Base-by-base conservation (phyloP, 2,888 invertebrate genomes). In the Athalia cordata region DNA sequence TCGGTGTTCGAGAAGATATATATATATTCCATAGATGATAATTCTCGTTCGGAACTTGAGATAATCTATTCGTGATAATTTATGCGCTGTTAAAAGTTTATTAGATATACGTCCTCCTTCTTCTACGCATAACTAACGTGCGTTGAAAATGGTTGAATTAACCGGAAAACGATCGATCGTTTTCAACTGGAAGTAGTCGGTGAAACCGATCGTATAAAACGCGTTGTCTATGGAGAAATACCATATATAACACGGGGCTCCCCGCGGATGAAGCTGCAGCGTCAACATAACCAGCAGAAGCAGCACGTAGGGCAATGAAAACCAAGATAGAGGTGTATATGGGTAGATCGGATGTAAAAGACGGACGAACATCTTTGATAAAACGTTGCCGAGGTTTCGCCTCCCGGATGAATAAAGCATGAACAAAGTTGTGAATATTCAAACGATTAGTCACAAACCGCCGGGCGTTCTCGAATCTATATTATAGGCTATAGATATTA, bases 401-500 rank as follows among this genome's bases (percentile, higher is more conserved):
- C 49, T 75, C 61, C 50, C 55, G 62, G 50, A 75, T 75, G 75
- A 75, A 75, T 75, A 75, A 75, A 64, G 75, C 75, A 75, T 75
- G 75, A 75, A 61, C 62, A 64, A 64, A 75, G 75, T 75, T 75
- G 75, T 75, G 75, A 75, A 75, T 75, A 75, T 75, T 75, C 62
- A 75, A 75, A 50, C 49, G 75, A 75, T 75, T 75, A 75, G 75
- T 75, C 75, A 75, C 62, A 64, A 29, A 61, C 75, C 75, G 64
- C 61, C 72, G 45, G 72, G 72, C 59, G 75, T 62, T 29, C 64
- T 75, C 62, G 64, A 29, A 64, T 75, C 75, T 61, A 75, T 75
- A 75, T 75, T 75, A 75, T 64, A 75, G 64, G 75, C 64, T 75
- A 50, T 62, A 66, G 61, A 75, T 75, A 75, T 75, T 75, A 75